phyloP scores from a whole-genome alignment of 1,140 invertebrate species.

The Colletes latitarsis region DNA sequence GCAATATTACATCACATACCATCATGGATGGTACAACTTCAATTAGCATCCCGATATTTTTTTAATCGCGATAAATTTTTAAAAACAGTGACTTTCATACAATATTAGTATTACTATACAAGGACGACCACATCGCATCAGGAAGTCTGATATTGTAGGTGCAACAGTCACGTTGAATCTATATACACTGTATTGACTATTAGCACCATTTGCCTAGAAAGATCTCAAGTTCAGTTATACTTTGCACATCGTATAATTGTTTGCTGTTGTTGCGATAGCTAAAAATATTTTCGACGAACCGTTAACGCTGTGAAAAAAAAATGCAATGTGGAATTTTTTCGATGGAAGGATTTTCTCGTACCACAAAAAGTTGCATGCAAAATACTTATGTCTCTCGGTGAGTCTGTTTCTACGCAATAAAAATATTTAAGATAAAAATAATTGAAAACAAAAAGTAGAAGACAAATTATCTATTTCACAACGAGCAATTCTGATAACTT shows the following conservation, averaged over 20 bases:
- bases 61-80: background rate
- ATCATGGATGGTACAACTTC: too few species aligned
- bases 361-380: background rate
- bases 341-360: background rate
- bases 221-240: constrained; percentile 20
- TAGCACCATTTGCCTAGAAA: constrained; percentile 25
- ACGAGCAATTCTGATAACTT: background rate
- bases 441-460: background rate
- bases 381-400: constrained; percentile 49
- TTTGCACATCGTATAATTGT: background rate
- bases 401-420: constrained; percentile 28
- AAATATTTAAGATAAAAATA: background rate
- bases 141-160: background rate
- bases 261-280: background rate
- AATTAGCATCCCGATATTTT: too few species aligned
- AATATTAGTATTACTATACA: background rate
- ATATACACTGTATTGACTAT: constrained; percentile 1
- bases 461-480: background rate
- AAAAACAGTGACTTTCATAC: background rate
- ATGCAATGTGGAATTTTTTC: constrained; percentile 48
- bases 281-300: background rate
- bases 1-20: background rate
- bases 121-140: background rate
- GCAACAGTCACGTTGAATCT: background rate
- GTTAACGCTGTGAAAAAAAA: constrained; percentile 10